Conservation (phyloP, 2,888 invertebrate species). For the Hyalella azteca region DNA sequence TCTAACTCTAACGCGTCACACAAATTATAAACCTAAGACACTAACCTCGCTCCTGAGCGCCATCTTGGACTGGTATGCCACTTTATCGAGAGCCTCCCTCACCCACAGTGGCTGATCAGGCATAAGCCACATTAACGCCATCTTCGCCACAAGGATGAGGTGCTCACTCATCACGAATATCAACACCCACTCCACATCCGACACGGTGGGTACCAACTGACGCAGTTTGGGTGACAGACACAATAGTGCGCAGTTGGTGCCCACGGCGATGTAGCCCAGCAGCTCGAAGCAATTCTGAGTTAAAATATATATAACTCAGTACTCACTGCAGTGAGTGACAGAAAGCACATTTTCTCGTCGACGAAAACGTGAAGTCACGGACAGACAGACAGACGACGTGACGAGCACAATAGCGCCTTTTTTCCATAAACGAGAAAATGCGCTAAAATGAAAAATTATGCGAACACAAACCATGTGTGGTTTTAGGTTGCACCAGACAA, state of each 20-base stretch:
- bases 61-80: conserved; percentile 52
- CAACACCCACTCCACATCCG: conserved; percentile 67
- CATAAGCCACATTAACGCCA: conserved; percentile 50
- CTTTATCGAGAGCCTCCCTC: conserved; percentile 52
- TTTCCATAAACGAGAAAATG: too few species aligned
- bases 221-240: conserved; percentile 73
- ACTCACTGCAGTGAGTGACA: too few species aligned
- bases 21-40: background rate
- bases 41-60: conserved; percentile 54
- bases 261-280: conserved; percentile 72
- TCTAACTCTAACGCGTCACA: too few species aligned
- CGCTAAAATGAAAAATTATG: too few species aligned
- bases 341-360: too few species aligned
- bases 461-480: too few species aligned
- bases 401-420: too few species aligned
- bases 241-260: conserved; percentile 77
- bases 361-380: too few species aligned
- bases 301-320: too few species aligned
- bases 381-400: too few species aligned
- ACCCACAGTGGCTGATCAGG: conserved; percentile 56
- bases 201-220: conserved; percentile 63
- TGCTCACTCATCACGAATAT: conserved; percentile 67
- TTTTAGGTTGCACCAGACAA: too few species aligned
- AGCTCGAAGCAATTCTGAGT: conserved; percentile 73
- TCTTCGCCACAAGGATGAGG: conserved; percentile 49